phyloP scores from a whole-genome alignment of 92 coral and sea anemone species.

The Epizoanthus scotinus region DNA sequence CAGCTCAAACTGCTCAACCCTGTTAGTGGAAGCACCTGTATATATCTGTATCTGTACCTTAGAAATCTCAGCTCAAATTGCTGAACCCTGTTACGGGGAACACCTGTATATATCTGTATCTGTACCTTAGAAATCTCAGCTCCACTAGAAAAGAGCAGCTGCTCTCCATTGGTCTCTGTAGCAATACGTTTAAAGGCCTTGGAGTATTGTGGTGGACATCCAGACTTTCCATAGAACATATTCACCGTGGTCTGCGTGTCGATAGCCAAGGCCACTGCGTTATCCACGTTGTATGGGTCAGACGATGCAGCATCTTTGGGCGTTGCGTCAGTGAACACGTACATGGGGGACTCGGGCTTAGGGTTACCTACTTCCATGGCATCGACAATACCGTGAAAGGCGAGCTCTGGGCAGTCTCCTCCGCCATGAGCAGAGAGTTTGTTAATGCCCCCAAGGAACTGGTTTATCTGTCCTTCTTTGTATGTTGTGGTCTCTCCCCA shows the following conservation, averaged over 20 bases:
- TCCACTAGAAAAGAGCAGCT: not conserved
- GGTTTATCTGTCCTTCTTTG: constrained; percentile 1
- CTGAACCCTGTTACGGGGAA: no score
- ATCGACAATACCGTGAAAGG: no score
- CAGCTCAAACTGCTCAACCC: no score
- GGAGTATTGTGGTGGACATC: constrained; percentile 12
- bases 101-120: no score
- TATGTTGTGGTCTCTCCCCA: constrained; percentile 14
- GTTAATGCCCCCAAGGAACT: not conserved
- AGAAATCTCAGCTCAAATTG: no score
- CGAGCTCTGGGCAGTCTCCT: constrained; percentile 59
- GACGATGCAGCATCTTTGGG: constrained; percentile 34
- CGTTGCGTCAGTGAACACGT: constrained; percentile 70
- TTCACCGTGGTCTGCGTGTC: constrained; percentile 52
- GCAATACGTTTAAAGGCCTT: not conserved
- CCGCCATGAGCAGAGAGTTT: constrained; percentile 41
- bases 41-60: no score
- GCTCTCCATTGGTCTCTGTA: constrained; percentile 1
- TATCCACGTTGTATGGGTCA: constrained; percentile 51
- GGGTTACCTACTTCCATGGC: constrained; percentile 55
- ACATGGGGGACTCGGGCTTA: constrained; percentile 56
- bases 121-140: no score
- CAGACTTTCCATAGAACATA: constrained; percentile 59
- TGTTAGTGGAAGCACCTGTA: no score
- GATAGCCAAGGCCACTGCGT: constrained; percentile 57